These are phyloP conservation scores for Oxycera nigricornis DNA, from an alignment of 2,888 invertebrate genomes.

Conservation along the genomic window DNA sequence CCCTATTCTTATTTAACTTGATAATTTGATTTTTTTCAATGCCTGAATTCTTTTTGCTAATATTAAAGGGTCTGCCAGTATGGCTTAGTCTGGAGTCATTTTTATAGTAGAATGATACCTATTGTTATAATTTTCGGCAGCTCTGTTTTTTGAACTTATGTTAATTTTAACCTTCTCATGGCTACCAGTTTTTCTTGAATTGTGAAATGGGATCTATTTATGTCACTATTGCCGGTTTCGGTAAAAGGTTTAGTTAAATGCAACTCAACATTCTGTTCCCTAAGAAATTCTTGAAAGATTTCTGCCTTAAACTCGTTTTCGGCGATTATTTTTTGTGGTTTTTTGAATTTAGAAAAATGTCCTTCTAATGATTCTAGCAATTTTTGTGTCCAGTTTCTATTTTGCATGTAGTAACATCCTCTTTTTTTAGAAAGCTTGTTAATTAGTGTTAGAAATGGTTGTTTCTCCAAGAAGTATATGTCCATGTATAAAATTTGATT, in stretches of 20 bases:
- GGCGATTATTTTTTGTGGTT: constrained; percentile 42
- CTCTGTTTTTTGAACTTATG: constrained; percentile 43
- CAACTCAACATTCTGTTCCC: constrained; percentile 38
- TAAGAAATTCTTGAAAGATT: constrained; percentile 36
- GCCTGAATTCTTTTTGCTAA: too few relatives aligned
- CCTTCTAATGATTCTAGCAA: constrained; percentile 34
- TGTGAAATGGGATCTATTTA: too few relatives aligned
- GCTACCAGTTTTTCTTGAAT: too few relatives aligned
- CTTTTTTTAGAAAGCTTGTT: constrained; percentile 44
- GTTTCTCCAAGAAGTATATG: constrained; percentile 41
- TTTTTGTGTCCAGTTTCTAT: constrained; percentile 45
- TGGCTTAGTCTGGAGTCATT: constrained; percentile 42
- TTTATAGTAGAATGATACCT: too few relatives aligned
- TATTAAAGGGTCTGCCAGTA: too few relatives aligned
- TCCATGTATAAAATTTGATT: constrained; percentile 43
- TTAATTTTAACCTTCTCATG: constrained; percentile 35
- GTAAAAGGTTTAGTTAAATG: constrained; percentile 41
- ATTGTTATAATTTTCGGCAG: constrained; percentile 44
- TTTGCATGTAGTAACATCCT: constrained; percentile 40
- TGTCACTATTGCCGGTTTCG: constrained; percentile 44
- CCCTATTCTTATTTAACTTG: too few relatives aligned
- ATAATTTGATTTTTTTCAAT: too few relatives aligned
- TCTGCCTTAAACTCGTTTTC: constrained; percentile 44
- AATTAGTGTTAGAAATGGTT: constrained; percentile 42
- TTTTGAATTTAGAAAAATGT: too few relatives aligned